Evolutionary conservation across 30 jellyfish, hydroid and myxozoan genomes (phyloP), one percentile per base, ranked within the genome.

Genomic region (Turritopsis dohrnii): DNA sequence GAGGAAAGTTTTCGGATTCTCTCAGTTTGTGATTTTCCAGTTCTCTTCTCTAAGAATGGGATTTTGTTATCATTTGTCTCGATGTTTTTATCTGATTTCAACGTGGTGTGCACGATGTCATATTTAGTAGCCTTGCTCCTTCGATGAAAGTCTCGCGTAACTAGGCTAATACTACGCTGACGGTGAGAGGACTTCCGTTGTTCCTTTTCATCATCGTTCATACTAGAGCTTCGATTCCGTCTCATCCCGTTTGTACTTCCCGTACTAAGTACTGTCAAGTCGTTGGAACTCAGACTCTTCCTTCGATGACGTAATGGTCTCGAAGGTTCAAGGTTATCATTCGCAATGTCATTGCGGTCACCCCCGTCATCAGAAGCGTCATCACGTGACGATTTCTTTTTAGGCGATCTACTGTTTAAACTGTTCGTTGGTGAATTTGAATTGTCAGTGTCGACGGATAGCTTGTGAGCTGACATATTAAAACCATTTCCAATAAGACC

Each of bases 231-330:
- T 21, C 83, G 83, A 29, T 74, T 30, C 20, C 83, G 83, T 27
- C 30, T 69, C 30, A 9, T 69, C 31, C 19, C 30, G 22, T 19
- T 69, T 16, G 22, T 19, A n/a, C 30, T 23, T 0, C 31, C 9
- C 21, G 19, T 21, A 17, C 8, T 19, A n/a, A 69, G 30, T 18
- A 1, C 28, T 8, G 52, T 71, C 66, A 80, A 25, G 54, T 82
- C 89, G 53, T 21, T 82, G 27, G 85, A 30, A 30, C 89, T 82
- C 41, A 82, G 23, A 71, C 89, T 82, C 66, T 82, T 82, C 29
- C 53, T 69, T 0, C 89, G 69, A 16, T 27, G 9, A 8, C 28
- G 30, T 17, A n/a, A n/a, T 1, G 28, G 23, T 69, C 22, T 69
- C 31, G 28, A 9, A 0, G 22, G 22, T 69, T 19, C 77, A 27